These are phyloP conservation scores for Pollachius pollachius DNA, from an alignment of 2,113 vertebrate genomes.

Conservation along the genomic window DNA sequence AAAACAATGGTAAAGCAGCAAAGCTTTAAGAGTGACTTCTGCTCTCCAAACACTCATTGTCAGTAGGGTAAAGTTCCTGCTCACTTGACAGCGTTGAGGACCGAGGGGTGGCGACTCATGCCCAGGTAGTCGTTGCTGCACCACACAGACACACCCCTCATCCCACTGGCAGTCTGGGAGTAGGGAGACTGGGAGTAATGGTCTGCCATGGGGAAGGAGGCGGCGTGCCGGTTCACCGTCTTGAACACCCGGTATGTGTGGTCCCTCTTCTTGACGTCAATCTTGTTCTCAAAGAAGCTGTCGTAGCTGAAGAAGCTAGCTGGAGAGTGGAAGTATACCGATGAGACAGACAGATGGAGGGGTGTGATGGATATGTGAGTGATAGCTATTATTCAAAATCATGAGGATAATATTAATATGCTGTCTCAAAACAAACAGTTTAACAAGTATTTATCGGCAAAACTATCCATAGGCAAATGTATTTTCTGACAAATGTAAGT, in stretches of 20 bases:
- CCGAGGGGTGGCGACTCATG: conserved; percentile 89
- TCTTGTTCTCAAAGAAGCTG: conserved; percentile 88
- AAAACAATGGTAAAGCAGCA: too few relatives aligned
- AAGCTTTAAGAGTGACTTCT: neutral
- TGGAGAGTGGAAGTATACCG: conserved; percentile 29
- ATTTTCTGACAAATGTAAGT: too few relatives aligned
- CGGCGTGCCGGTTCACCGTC: conserved; percentile 84
- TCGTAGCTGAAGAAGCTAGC: conserved; percentile 87
- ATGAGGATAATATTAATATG: neutral
- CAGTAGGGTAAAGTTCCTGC: neutral
- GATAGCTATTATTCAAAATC: too few relatives aligned
- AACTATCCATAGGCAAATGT: too few relatives aligned
- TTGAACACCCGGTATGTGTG: conserved; percentile 94
- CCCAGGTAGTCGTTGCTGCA: conserved; percentile 96
- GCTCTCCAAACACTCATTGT: neutral
- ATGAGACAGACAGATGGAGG: neutral
- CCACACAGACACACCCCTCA: conserved; percentile 88
- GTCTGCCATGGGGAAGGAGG: conserved; percentile 88
- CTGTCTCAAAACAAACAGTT: too few relatives aligned
- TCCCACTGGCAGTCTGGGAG: conserved; percentile 43
- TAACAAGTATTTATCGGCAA: too few relatives aligned
- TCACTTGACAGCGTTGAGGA: conserved; percentile 85
- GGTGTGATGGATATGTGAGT: neutral
- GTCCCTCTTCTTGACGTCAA: conserved; percentile 85
- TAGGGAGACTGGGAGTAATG: conserved; percentile 77